A percentile compares a stretch with the other conserved stretches of the same genome.
Conservation (phyloP, 2,797 vertebrate genomes). For the Poecilia gillii region DNA sequence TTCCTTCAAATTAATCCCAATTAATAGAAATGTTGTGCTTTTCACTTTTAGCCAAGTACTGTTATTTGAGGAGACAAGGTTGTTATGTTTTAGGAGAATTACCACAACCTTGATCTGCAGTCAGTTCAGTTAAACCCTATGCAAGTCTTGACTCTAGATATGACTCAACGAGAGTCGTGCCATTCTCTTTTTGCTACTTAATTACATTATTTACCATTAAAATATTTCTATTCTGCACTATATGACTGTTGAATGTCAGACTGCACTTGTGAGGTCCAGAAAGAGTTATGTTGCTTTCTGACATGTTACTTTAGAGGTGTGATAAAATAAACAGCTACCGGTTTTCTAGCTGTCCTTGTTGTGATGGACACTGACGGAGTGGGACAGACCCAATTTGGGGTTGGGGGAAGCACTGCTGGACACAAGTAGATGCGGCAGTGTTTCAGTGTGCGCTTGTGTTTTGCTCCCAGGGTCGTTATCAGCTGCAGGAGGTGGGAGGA, state of each 20-base stretch:
- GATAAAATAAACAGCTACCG: background rate
- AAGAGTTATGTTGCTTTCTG: background rate
- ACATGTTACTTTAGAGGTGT: background rate
- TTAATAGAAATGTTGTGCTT: background rate
- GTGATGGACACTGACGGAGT: constrained; percentile 10
- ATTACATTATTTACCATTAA: background rate
- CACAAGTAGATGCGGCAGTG: constrained; percentile 32
- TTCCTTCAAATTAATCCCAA: background rate
- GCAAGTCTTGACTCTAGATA: background rate
- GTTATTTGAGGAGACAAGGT: background rate
- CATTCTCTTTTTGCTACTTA: background rate
- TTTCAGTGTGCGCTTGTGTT: constrained; percentile 29
- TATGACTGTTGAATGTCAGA: background rate
- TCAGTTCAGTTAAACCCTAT: background rate
- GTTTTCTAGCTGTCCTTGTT: constrained; percentile 14
- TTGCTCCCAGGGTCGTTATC: constrained; percentile 63
- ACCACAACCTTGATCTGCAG: background rate
- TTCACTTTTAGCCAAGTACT: background rate
- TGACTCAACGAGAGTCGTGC: background rate
- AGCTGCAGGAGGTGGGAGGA: constrained; percentile 53
- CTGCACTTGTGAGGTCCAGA: background rate
- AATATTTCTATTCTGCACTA: background rate
- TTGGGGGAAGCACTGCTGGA: constrained; percentile 40
- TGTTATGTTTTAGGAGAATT: background rate
- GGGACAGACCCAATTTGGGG: constrained; percentile 22